Base-by-base conservation (phyloP, 1,140 invertebrate genomes). In the Drosophila oshimai region DNA sequence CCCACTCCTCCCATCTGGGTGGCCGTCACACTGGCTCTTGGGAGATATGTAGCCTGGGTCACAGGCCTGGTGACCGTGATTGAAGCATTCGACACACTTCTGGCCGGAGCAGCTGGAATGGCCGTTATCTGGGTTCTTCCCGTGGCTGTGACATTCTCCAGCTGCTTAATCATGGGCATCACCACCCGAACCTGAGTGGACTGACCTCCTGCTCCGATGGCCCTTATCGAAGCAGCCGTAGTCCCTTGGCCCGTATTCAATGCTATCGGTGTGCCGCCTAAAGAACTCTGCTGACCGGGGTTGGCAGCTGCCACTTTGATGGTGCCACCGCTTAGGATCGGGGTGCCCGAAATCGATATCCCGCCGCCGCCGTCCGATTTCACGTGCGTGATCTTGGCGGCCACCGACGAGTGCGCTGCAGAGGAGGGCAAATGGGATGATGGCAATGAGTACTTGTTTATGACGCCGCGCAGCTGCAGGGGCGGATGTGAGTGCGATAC, bases 131-230 rank as follows among this genome's bases (percentile, higher is more conserved):
- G 90, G 0, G 90, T 89, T 6, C 90, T 72, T 2, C 89, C 89
- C 0, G 80, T 79, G 15, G 77, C 79, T 4, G 86, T 87, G 4
- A 83, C 88, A 64, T 78, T 86, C 39, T 90, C 89, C 44, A 90
- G 50, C 46, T 90, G 89, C 46, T 90, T 90, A 4, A 90, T 90
- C 86, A 90, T 90, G 0, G 89, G 89, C 84, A 90, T 87, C 7
- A 90, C 86, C 37, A 90, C 89, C n/a, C 89, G 84, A 6, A 90
- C 89, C 28, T 90, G 89, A 0, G 89, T 89, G 4, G 89, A 89
- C 42, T 90, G 89, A 1, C 89, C 89, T 6, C 87, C 87, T 0
- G 83, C 70, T 5, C 79, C 81, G 37, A 90, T 90, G 6, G 89
- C 79, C 2, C 87, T 68, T 37, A 90, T 90, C 0, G 89, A 88